phyloP scores from a whole-genome alignment of 1,140 invertebrate species.

The Dysdera silvatica region DNA sequence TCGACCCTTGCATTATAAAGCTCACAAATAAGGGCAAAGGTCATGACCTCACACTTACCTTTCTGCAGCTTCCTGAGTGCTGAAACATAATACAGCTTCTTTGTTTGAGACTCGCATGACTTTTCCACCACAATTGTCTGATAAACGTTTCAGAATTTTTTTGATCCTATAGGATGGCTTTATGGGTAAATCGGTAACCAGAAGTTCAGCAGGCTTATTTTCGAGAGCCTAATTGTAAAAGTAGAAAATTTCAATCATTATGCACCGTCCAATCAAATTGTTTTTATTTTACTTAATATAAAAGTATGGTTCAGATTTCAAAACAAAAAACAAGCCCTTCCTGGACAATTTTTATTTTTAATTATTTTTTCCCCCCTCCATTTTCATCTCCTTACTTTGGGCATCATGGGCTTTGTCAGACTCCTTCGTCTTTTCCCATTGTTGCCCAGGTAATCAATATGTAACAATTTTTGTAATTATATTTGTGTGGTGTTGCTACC shows the following conservation, averaged over 20 bases:
- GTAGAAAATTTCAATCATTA: too few species aligned
- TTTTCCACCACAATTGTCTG: constrained; percentile 71
- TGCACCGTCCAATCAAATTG: too few species aligned
- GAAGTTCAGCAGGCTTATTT: constrained; percentile 41
- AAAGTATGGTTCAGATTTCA: not conserved
- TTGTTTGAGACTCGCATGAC: constrained; percentile 56
- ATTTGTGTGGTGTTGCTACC: too few species aligned
- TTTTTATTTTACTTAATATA: not conserved
- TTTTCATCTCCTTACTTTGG: too few species aligned
- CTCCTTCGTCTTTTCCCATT: too few species aligned
- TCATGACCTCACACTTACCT: constrained; percentile 63
- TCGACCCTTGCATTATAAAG: constrained; percentile 4
- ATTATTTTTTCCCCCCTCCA: not conserved
- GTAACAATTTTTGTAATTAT: too few species aligned
- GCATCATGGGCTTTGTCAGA: too few species aligned
- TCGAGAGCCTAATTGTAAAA: not conserved
- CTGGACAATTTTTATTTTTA: too few species aligned
- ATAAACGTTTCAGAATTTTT: constrained; percentile 58
- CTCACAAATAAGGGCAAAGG: not conserved
- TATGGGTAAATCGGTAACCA: constrained; percentile 50
- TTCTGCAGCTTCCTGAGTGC: constrained; percentile 58
- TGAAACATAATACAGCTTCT: constrained; percentile 62
- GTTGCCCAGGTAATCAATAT: too few species aligned
- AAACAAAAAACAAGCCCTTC: not conserved
- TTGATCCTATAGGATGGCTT: constrained; percentile 49